Percentiles rank a stretch among this genome's conserved stretches.
Evolutionary conservation across 2,888 invertebrate species (phyloP).

Genomic region (Rambutsinella grinnellia): DNA sequence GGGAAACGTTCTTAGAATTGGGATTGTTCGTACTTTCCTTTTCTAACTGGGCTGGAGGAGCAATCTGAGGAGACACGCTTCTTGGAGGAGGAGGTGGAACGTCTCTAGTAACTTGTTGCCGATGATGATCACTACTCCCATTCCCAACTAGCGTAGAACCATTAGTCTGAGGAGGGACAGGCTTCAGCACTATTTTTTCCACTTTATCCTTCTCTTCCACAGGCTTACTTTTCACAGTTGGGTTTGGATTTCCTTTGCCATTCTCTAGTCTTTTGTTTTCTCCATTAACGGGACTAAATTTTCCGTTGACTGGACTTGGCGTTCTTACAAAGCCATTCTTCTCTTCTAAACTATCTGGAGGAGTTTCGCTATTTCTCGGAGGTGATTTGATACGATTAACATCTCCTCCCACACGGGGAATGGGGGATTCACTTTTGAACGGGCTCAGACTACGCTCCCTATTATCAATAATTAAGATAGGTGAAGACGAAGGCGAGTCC

Average conservation of each 20-base stretch:
- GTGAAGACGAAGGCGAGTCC: constrained; percentile 15
- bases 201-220: constrained; percentile 1
- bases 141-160: constrained; percentile 9
- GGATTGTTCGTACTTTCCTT: background rate
- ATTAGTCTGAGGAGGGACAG: background rate
- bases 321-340: constrained; percentile 23
- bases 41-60: background rate
- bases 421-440: constrained; percentile 22
- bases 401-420: constrained; percentile 6
- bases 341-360: constrained; percentile 1
- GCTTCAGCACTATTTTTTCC: constrained; percentile 20
- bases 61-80: constrained; percentile 3
- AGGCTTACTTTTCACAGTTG: constrained; percentile 6
- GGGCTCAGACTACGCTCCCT: constrained; percentile 24
- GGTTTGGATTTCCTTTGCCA: background rate
- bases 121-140: constrained; percentile 7
- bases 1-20: constrained; percentile 37
- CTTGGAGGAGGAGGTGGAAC: constrained; percentile 21
- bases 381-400: background rate
- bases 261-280: constrained; percentile 13
- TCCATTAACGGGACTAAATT: constrained; percentile 13
- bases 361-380: background rate
- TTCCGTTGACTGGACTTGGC: constrained; percentile 29
- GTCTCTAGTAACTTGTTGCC: constrained; percentile 10
- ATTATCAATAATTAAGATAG: constrained; percentile 32